Conservation (phyloP, 92 coral and sea anemone species). For the Epizoanthus rinbou region DNA sequence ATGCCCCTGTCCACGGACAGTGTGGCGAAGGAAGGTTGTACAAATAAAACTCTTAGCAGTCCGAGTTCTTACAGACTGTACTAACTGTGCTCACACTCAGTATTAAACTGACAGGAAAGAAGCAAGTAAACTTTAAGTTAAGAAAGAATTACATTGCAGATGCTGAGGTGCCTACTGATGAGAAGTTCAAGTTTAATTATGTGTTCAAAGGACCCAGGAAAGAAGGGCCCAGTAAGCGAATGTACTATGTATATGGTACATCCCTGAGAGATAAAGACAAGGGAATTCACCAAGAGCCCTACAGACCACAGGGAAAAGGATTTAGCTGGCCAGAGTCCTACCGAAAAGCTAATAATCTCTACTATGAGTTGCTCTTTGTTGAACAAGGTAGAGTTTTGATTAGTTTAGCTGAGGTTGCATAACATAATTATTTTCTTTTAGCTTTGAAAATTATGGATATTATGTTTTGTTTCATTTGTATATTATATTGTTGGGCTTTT, state of each 20-base stretch:
- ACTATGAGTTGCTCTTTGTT: constrained; percentile 87
- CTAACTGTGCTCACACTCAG: too few relatives aligned
- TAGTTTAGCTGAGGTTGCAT: neutral
- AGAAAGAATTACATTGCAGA: constrained; percentile 44
- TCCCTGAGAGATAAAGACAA: constrained; percentile 78
- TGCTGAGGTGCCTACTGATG: constrained; percentile 94
- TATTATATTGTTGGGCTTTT: too few relatives aligned
- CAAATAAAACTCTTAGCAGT: too few relatives aligned
- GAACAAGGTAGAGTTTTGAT: constrained; percentile 71
- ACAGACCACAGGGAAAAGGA: constrained; percentile 92
- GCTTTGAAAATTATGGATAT: too few relatives aligned
- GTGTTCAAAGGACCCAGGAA: constrained; percentile 97
- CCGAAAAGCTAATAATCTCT: constrained; percentile 92
- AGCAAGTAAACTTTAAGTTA: neutral
- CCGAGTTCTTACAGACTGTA: too few relatives aligned
- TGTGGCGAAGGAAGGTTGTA: too few relatives aligned
- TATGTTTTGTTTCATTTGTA: too few relatives aligned
- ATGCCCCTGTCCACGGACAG: too few relatives aligned
- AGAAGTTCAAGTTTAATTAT: constrained; percentile 89
- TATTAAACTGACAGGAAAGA: neutral
- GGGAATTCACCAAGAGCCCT: constrained; percentile 91
- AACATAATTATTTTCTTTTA: too few relatives aligned
- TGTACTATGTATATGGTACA: constrained; percentile 95
- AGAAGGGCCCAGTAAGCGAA: constrained; percentile 75
- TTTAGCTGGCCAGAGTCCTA: constrained; percentile 99